Conservation (phyloP, 2,797 vertebrate species). For the Ficedula albicollis region DNA sequence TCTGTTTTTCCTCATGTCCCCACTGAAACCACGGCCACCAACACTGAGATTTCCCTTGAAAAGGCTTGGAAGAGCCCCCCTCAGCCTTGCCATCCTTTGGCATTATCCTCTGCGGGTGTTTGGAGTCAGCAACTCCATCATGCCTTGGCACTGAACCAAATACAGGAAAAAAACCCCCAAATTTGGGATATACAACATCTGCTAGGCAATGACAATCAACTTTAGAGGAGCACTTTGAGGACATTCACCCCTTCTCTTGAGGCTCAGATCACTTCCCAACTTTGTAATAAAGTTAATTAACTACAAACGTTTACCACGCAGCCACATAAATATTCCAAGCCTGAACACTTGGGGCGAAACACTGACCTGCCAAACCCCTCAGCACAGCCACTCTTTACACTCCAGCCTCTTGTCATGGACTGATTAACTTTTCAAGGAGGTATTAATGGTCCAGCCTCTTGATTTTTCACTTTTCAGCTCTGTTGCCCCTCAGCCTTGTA, state of each 20-base stretch:
- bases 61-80: neutral
- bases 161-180: accelerated
- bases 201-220: neutral
- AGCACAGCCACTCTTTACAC: neutral
- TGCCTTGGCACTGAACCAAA: neutral
- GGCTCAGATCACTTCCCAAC: neutral
- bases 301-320: neutral
- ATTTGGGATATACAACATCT: neutral
- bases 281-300: neutral
- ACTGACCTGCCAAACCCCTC: neutral
- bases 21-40: neutral
- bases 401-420: neutral
- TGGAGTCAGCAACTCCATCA: neutral
- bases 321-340: neutral
- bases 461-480: constrained; percentile 57
- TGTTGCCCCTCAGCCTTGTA: constrained; percentile 51
- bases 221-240: neutral
- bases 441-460: constrained; percentile 4
- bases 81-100: neutral
- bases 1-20: neutral
- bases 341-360: neutral
- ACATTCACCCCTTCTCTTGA: neutral
- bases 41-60: neutral
- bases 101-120: neutral
- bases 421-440: constrained; percentile 38